Evolutionary conservation across 2,888 invertebrate species (phyloP), one percentile per base, ranked within the genome.

Genomic region (Heliothis peltigera): DNA sequence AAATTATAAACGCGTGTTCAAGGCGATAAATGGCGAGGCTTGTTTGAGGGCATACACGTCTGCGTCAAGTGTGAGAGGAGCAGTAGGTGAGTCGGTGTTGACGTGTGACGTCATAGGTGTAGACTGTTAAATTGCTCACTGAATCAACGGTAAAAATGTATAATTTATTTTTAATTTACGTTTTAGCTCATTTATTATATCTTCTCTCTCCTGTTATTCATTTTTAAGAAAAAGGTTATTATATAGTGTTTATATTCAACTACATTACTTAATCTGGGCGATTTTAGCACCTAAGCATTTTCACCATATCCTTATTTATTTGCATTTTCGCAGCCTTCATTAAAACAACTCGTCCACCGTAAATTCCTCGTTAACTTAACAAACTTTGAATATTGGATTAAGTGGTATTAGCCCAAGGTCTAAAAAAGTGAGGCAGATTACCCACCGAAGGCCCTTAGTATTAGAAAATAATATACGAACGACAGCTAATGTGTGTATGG

Each of bases 1-100:
- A 12, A 43, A 61, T 43, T 19, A 17, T 60, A 42, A 65, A 32
- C 25, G n/a, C 6, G 17, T 64, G 28, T n/a, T 28, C n/a, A 25
- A 28, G 46, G 47, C 28, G 46, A 22, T 58, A 22, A 47, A 42
- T 28, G 18, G 8, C 28, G n/a, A n/a, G 15, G 28, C 17, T 17
- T 21, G 7, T 32, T 46, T 25, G 10, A 17, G 18, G n/a, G 32
- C 19, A 35, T 22, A 21, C 44, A 8, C 35, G 18, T 28, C 12
- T 47, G 21, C 35, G 39, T 18, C 35, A 46, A 28, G 58, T n/a
- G 28, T 18, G 39, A 28, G 35, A 28, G 7, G 47, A 17, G 10
- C 25, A 47, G 8, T 43, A 8, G 35, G 4, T 8, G 22, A 62
- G n/a, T 28, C 10, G 19, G 22, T 18, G 15, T n/a, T 17, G 8